phyloP scores from a whole-genome alignment of 2,888 invertebrate genomes.

The Geotrupes spiniger region DNA sequence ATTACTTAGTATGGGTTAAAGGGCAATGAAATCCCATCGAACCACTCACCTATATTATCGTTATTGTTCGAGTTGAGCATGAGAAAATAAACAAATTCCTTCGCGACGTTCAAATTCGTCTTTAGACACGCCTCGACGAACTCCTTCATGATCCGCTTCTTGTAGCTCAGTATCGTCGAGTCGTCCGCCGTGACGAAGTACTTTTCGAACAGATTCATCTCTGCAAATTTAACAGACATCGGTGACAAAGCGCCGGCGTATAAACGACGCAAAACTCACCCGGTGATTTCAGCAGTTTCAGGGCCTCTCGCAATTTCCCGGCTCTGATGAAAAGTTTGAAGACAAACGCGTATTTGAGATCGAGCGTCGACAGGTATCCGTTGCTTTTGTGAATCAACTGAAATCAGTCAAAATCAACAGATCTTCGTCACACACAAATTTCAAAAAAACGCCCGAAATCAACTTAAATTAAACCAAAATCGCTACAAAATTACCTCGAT shows the following conservation, averaged over 20 bases:
- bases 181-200: neutral
- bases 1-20: too few relatives aligned
- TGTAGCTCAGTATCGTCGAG: neutral
- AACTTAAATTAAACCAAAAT: too few relatives aligned
- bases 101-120: slow-evolving; percentile 7
- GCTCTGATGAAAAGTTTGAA: slow-evolving; percentile 16
- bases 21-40: too few relatives aligned
- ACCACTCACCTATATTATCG: neutral
- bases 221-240: slow-evolving; percentile 7
- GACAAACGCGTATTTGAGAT: slow-evolving; percentile 16
- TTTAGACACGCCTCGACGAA: slow-evolving; percentile 4
- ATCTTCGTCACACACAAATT: too few relatives aligned
- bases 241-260: neutral
- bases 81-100: slow-evolving; percentile 9
- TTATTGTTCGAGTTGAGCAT: slow-evolving; percentile 1
- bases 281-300: slow-evolving; percentile 14
- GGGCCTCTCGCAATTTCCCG: slow-evolving; percentile 11
- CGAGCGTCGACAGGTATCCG: slow-evolving; percentile 5
- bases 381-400: slow-evolving; percentile 3
- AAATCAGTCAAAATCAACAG: neutral
- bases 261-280: slow-evolving; percentile 8
- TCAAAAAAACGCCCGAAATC: too few relatives aligned
- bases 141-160: slow-evolving; percentile 12
- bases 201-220: slow-evolving; percentile 4
- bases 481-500: slow-evolving; percentile 14